Percentiles rank a stretch among this genome's conserved stretches.
Evolutionary conservation across 2,797 vertebrate species (phyloP).

Genomic region (Sebastolobus alascanus): DNA sequence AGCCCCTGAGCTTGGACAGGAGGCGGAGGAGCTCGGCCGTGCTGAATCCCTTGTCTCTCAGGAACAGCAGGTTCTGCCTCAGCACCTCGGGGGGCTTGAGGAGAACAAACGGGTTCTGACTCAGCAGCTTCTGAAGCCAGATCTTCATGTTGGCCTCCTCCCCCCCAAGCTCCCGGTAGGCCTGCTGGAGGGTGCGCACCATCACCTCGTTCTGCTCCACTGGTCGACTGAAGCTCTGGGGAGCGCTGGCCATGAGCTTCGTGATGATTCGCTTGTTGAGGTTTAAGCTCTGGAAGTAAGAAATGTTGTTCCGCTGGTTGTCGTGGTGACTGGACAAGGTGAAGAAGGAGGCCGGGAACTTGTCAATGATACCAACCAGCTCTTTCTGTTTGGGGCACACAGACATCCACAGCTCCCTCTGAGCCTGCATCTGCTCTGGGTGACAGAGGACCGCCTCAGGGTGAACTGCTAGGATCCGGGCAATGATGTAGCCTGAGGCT

Average conservation of each 20-base stretch:
- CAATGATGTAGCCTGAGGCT: slow-evolving; percentile 80
- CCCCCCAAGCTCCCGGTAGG: slow-evolving; percentile 90
- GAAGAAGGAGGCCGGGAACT: slow-evolving; percentile 96
- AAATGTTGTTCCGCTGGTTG: slow-evolving; percentile 89
- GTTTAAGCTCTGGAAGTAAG: slow-evolving; percentile 90
- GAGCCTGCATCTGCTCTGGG: slow-evolving; percentile 84
- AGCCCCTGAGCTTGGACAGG: slow-evolving; percentile 92
- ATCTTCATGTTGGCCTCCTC: slow-evolving; percentile 89
- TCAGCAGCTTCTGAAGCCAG: slow-evolving; percentile 95
- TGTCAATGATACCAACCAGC: slow-evolving; percentile 90
- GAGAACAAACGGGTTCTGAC: slow-evolving; percentile 94
- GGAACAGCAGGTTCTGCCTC: slow-evolving; percentile 88
- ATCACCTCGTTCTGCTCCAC: slow-evolving; percentile 87
- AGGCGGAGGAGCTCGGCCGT: slow-evolving; percentile 89
- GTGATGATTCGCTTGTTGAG: slow-evolving; percentile 91
- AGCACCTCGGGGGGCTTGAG: slow-evolving; percentile 85
- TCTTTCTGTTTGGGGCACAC: slow-evolving; percentile 88
- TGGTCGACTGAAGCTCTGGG: slow-evolving; percentile 89
- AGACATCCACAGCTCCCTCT: slow-evolving; percentile 90
- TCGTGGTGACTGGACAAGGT: slow-evolving; percentile 80
- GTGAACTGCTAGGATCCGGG: slow-evolving; percentile 87
- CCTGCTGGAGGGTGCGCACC: slow-evolving; percentile 86
- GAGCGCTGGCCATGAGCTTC: slow-evolving; percentile 91
- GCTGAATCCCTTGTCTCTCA: slow-evolving; percentile 87
- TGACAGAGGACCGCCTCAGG: slow-evolving; percentile 92